Percentiles rank a stretch among this genome's conserved stretches.
Evolutionary conservation across 1,140 invertebrate genomes (phyloP).

Genomic region (Colletes latitarsis): DNA sequence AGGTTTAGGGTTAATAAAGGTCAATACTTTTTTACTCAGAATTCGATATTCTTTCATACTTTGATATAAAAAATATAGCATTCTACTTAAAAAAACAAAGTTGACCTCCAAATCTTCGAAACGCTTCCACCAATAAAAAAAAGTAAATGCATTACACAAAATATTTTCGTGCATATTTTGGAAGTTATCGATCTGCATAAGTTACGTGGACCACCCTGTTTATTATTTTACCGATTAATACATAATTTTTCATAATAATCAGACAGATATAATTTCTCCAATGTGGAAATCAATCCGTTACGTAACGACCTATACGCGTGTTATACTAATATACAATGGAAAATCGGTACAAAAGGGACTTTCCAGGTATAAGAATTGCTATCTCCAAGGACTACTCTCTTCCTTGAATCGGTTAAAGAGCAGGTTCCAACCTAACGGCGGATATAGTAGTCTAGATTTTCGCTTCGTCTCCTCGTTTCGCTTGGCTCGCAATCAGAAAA

Average conservation of each 20-base stretch:
- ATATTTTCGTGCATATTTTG: too few species aligned
- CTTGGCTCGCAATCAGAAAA: slow-evolving; percentile 57
- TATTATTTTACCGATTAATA: too few species aligned
- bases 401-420: slow-evolving; percentile 14
- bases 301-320: not conserved
- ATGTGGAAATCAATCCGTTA: not conserved
- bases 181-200: too few species aligned
- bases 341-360: not conserved
- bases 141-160: too few species aligned
- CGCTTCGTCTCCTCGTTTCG: slow-evolving; percentile 48
- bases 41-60: too few species aligned
- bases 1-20: too few species aligned
- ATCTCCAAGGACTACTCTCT: not conserved
- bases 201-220: too few species aligned
- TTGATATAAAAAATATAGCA: too few species aligned
- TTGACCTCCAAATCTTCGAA: too few species aligned
- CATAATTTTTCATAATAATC: not conserved
- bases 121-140: too few species aligned
- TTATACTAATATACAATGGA: not conserved
- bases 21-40: too few species aligned
- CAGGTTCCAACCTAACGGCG: not conserved
- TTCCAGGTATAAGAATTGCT: not conserved
- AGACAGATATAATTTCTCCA: not conserved
- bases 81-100: too few species aligned
- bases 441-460: slow-evolving; percentile 36